phyloP scores from a whole-genome alignment of 2,888 invertebrate species.

The Lepidochrysops patricia region DNA sequence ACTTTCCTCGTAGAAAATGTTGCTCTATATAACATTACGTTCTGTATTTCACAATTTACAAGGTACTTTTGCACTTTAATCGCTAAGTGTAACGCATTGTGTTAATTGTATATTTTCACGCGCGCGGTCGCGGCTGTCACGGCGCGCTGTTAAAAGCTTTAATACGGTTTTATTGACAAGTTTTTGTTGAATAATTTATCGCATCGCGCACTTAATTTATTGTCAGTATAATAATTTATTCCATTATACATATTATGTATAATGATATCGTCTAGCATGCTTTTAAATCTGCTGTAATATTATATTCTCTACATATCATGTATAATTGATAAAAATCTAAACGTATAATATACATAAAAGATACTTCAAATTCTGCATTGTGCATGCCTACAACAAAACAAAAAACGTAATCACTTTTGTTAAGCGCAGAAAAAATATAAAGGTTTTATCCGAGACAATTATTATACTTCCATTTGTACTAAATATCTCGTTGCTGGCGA shows the following conservation, averaged over 20 bases:
- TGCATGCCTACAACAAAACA: neutral
- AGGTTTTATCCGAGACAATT: neutral
- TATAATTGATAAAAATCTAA: too few species aligned
- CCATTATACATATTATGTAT: too few species aligned
- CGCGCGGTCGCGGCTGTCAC: slow-evolving; percentile 16
- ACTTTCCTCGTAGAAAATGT: slow-evolving; percentile 16
- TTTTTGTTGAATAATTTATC: neutral
- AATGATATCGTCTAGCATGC: too few species aligned
- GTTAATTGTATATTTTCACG: slow-evolving; percentile 23
- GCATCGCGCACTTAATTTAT: neutral
- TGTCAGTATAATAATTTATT: too few species aligned
- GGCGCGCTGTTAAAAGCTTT: slow-evolving; percentile 15
- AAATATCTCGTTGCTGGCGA: slow-evolving; percentile 20
- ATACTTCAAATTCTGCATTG: neutral
- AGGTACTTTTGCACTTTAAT: slow-evolving; percentile 22
- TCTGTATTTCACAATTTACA: slow-evolving; percentile 15
- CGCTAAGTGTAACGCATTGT: slow-evolving; percentile 24
- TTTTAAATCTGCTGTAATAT: too few species aligned
- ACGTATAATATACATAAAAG: neutral
- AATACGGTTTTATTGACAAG: slow-evolving; percentile 7
- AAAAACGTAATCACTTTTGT: neutral
- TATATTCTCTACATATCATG: too few species aligned
- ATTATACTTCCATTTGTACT: slow-evolving; percentile 9
- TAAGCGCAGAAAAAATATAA: neutral
- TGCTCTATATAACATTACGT: slow-evolving; percentile 16